These are phyloP conservation scores for Chymomyza fuscimana DNA, from an alignment of 2,888 invertebrate species.

Conservation along the genomic window DNA sequence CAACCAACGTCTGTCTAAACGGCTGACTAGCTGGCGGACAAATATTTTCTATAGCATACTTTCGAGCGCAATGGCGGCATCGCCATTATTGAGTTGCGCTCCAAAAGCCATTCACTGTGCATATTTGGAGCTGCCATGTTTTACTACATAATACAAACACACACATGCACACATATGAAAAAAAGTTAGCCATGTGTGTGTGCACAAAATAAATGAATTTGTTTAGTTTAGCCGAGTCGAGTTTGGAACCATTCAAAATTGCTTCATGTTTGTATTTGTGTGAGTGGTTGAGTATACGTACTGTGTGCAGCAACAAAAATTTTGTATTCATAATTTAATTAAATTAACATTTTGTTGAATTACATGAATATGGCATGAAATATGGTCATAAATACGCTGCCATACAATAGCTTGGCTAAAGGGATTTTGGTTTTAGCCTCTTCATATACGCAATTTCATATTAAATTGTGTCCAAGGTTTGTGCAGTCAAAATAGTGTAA, in stretches of 20 bases:
- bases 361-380: conserved; percentile 41
- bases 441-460: conserved; percentile 27
- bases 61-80: conserved; percentile 11
- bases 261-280: conserved; percentile 6
- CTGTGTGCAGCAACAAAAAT: conserved; percentile 36
- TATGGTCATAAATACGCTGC: conserved; percentile 8
- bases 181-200: conserved; percentile 5
- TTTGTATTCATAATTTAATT: conserved; percentile 68
- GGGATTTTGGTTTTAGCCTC: conserved; percentile 30
- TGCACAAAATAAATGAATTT: conserved; percentile 60
- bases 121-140: conserved; percentile 27
- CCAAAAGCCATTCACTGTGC: conserved; percentile 28
- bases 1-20: conserved; percentile 10
- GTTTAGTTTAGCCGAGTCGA: conserved; percentile 50
- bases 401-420: conserved; percentile 30
- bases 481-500: conserved; percentile 8
- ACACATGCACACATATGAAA: not conserved
- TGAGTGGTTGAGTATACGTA: too few species aligned
- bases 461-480: conserved; percentile 42
- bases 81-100: conserved; percentile 40
- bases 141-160: not conserved
- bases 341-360: conserved; percentile 71
- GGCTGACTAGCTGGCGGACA: conserved; percentile 24
- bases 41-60: conserved; percentile 25
- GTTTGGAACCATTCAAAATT: conserved; percentile 51